phyloP scores from a whole-genome alignment of 53 echinoderm and acorn worm genomes.

The Astropecten irregularis region DNA sequence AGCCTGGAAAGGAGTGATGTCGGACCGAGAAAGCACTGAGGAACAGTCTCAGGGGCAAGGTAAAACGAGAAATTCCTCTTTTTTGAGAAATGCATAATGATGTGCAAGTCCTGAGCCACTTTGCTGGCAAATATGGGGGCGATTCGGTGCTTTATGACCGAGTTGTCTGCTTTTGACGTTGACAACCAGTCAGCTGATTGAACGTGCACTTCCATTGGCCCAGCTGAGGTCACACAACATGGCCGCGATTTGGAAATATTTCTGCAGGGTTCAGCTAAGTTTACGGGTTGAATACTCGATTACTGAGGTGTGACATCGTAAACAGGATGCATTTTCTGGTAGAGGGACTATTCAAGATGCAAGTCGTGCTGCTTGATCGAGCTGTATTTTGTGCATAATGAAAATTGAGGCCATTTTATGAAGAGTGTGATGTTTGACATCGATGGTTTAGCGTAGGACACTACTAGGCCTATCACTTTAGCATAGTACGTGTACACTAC shows the following conservation, averaged over 20 bases:
- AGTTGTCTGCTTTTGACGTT: slow-evolving; percentile 20
- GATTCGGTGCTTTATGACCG: background rate
- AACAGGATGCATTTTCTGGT: background rate
- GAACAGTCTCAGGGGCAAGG: slow-evolving; percentile 98
- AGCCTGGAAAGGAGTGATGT: slow-evolving; percentile 90
- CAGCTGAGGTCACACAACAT: slow-evolving; percentile 56
- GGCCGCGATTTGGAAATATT: slow-evolving; percentile 39
- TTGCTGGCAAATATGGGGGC: background rate
- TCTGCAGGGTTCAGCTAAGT: background rate
- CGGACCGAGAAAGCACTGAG: slow-evolving; percentile 99
- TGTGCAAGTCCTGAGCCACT: background rate
- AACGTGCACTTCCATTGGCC: slow-evolving; percentile 47
- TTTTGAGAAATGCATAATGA: slow-evolving; percentile 43
- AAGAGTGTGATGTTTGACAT: background rate
- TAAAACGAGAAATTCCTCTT: slow-evolving; percentile 52
- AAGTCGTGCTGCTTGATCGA: background rate
- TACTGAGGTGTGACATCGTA: slow-evolving; percentile 41
- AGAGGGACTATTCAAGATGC: background rate
- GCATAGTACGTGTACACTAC: too few species aligned
- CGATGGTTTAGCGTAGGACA: too few species aligned
- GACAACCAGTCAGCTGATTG: slow-evolving; percentile 54
- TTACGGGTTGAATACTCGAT: background rate
- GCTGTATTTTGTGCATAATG: slow-evolving; percentile 5
- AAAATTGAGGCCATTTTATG: background rate
- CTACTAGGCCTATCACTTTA: too few species aligned